These are phyloP conservation scores for Hippocampus zosterae DNA, from an alignment of 2,113 vertebrate genomes.

Conservation along the genomic window DNA sequence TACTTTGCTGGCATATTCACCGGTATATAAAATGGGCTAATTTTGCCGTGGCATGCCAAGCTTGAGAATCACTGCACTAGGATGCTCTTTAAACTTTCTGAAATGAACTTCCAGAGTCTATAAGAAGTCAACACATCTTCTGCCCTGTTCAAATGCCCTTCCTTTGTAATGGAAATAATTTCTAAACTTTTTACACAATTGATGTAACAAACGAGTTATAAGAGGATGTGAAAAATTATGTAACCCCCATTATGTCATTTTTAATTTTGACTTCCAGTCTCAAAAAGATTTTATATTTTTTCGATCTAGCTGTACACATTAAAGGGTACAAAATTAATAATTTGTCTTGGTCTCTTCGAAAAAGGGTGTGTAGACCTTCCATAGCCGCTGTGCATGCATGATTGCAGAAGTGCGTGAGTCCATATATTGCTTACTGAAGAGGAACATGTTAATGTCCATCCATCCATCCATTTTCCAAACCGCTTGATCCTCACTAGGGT, in stretches of 20 bases:
- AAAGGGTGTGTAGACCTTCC: neutral
- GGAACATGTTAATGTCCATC: no score
- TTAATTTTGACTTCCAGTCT: neutral
- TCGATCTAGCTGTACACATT: neutral
- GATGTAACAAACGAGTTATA: neutral
- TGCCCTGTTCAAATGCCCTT: neutral
- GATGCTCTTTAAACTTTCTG: neutral
- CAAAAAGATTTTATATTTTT: neutral
- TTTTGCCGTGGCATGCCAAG: no score
- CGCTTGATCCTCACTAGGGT: no score
- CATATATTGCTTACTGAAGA: neutral
- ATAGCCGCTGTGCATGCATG: neutral
- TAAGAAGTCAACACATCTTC: neutral
- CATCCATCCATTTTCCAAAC: no score
- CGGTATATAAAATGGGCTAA: neutral
- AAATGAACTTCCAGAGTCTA: neutral
- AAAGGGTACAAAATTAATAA: neutral
- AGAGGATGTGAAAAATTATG: neutral
- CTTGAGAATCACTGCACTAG: no score
- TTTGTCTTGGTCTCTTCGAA: no score
- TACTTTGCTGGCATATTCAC: neutral
- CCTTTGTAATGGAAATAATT: neutral
- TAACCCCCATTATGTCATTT: neutral
- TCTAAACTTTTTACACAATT: neutral
- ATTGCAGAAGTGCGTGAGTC: neutral